phyloP scores from a whole-genome alignment of 2,113 vertebrate genomes.

The Bucco capensis region DNA sequence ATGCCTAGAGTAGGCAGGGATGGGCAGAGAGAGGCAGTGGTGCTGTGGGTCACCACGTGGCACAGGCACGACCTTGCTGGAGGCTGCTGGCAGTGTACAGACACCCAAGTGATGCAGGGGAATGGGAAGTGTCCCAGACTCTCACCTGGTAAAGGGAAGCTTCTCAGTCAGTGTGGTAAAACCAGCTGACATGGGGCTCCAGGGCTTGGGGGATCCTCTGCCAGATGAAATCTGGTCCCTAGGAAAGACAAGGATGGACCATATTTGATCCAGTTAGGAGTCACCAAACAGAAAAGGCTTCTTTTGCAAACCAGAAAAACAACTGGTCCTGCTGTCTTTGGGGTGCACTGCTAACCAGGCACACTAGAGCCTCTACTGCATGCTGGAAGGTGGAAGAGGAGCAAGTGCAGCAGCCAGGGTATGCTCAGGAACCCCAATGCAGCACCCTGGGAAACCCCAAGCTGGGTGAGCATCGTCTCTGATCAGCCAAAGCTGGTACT shows the following conservation, averaged over 20 bases:
- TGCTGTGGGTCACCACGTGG: background rate
- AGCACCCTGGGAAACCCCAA: background rate
- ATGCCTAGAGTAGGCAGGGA: background rate
- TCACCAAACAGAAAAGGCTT: background rate
- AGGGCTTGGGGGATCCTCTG: background rate
- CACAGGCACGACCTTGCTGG: background rate
- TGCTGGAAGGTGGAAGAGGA: background rate
- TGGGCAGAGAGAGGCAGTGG: background rate
- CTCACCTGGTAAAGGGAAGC: accelerated
- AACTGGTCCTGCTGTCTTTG: background rate
- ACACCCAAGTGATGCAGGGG: background rate
- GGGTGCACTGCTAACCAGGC: background rate
- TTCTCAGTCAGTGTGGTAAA: background rate
- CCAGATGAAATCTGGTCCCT: background rate
- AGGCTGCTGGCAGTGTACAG: accelerated
- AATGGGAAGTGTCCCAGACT: background rate
- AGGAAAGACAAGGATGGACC: background rate
- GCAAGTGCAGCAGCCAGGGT: accelerated
- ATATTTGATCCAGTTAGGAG: background rate
- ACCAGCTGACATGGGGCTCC: background rate
- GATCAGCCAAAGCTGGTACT: background rate
- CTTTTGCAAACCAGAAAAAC: background rate
- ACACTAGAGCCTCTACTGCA: accelerated
- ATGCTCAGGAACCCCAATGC: accelerated
- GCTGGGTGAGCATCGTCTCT: background rate